These are phyloP conservation scores for Hydrozoanthus gracilis DNA, from an alignment of 92 coral and sea anemone genomes.

Conservation along the genomic window DNA sequence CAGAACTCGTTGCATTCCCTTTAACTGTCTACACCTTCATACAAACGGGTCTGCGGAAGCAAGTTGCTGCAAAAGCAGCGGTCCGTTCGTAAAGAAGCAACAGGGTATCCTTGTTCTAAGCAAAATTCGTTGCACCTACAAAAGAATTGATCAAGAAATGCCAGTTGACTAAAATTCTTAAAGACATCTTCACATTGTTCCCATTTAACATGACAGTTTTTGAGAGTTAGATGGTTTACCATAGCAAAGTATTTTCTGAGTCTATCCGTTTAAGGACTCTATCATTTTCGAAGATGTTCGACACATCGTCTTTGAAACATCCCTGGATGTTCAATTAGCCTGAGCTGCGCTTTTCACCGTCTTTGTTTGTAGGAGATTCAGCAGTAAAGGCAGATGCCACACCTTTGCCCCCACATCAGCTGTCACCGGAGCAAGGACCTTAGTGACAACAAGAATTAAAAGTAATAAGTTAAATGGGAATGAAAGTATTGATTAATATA, in stretches of 20 bases:
- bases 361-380: too few species aligned
- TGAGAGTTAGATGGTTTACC: neutral
- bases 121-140: conserved; percentile 3
- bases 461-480: too few species aligned
- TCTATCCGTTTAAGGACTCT: neutral
- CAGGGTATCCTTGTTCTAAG: neutral
- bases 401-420: too few species aligned
- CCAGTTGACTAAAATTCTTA: too few species aligned
- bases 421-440: too few species aligned
- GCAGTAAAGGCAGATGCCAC: too few species aligned
- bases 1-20: neutral
- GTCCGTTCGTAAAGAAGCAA: conserved; percentile 1
- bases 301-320: neutral
- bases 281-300: neutral
- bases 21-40: neutral
- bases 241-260: neutral
- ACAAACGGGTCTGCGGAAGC: neutral
- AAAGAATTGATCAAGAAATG: too few species aligned
- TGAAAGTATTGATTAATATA: too few species aligned
- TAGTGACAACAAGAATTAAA: too few species aligned
- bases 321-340: conserved; percentile 7
- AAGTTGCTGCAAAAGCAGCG: neutral
- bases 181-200: too few species aligned
- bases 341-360: neutral
- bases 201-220: too few species aligned